Conservation (phyloP, 2,113 vertebrate species). For the Scomber japonicus region DNA sequence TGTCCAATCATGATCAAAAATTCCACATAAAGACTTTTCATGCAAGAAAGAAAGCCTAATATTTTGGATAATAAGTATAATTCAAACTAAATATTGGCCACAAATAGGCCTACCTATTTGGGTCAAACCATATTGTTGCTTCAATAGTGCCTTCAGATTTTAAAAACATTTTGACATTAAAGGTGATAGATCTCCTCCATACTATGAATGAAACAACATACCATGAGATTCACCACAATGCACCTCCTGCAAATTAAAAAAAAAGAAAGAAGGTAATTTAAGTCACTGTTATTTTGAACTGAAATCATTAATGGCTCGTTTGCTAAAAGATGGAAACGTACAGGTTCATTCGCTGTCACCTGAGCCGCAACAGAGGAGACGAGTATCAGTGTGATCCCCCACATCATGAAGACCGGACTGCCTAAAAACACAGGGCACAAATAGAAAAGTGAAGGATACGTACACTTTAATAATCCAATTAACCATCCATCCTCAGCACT, state of each 20-base stretch:
- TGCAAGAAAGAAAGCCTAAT: too few relatives aligned
- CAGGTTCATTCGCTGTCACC: slow-evolving; percentile 41
- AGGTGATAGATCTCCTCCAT: background rate
- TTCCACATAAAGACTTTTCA: too few relatives aligned
- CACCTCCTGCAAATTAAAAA: slow-evolving; percentile 40
- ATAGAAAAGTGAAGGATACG: too few relatives aligned
- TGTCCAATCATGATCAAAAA: too few relatives aligned
- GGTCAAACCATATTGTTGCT: too few relatives aligned
- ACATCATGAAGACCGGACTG: slow-evolving; percentile 21
- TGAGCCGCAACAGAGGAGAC: background rate
- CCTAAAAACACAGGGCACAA: background rate
- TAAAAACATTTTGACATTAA: background rate
- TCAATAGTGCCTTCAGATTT: background rate
- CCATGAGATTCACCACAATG: fast-evolving
- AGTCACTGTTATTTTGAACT: background rate
- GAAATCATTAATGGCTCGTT: background rate
- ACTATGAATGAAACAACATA: slow-evolving; percentile 36
- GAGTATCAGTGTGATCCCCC: background rate
- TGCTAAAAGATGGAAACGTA: slow-evolving; percentile 45
- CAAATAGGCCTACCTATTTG: too few relatives aligned
- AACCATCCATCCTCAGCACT: too few relatives aligned
- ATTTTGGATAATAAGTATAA: too few relatives aligned
- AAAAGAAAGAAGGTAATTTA: background rate
- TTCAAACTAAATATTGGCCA: too few relatives aligned
- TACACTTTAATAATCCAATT: too few relatives aligned